Conservation (phyloP, 2,888 invertebrate genomes). For the Epinotia nisella region DNA sequence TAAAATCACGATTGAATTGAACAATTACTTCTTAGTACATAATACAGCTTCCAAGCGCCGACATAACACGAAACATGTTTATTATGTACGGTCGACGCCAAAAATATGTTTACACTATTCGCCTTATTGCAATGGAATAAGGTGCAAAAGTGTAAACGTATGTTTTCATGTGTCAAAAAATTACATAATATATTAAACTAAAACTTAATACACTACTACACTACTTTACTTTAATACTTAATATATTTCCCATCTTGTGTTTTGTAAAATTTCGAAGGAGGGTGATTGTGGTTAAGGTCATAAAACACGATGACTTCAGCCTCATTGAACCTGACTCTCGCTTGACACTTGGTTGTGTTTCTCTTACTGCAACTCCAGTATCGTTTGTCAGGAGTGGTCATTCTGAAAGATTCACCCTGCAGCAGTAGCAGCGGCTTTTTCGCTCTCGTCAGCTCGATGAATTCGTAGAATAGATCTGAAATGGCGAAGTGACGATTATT, state of each 20-base stretch:
- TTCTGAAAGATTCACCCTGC: slow-evolving; percentile 48
- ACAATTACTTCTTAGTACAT: not conserved
- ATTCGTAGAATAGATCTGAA: slow-evolving; percentile 47
- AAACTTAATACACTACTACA: too few relatives aligned
- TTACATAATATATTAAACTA: too few relatives aligned
- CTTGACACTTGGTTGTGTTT: slow-evolving; percentile 40
- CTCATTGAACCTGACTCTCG: slow-evolving; percentile 46
- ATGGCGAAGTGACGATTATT: not conserved
- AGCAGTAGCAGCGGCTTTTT: slow-evolving; percentile 50
- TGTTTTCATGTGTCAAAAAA: too few relatives aligned
- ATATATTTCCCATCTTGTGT: slow-evolving; percentile 23
- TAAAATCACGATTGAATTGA: too few relatives aligned
- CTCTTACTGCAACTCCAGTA: slow-evolving; percentile 50
- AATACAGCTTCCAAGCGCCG: not conserved
- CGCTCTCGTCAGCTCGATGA: slow-evolving; percentile 44
- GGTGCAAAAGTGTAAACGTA: too few relatives aligned
- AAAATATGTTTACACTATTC: too few relatives aligned
- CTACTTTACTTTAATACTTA: not conserved
- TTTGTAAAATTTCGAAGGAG: slow-evolving; percentile 21
- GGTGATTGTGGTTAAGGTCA: slow-evolving; percentile 27
- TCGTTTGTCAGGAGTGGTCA: slow-evolving; percentile 45
- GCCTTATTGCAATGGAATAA: too few relatives aligned
- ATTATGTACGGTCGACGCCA: too few relatives aligned
- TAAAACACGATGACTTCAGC: not conserved
- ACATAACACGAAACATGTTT: too few relatives aligned